These are phyloP conservation scores for Bothrops jararaca DNA, from an alignment of 2,113 vertebrate species.

Conservation along the genomic window DNA sequence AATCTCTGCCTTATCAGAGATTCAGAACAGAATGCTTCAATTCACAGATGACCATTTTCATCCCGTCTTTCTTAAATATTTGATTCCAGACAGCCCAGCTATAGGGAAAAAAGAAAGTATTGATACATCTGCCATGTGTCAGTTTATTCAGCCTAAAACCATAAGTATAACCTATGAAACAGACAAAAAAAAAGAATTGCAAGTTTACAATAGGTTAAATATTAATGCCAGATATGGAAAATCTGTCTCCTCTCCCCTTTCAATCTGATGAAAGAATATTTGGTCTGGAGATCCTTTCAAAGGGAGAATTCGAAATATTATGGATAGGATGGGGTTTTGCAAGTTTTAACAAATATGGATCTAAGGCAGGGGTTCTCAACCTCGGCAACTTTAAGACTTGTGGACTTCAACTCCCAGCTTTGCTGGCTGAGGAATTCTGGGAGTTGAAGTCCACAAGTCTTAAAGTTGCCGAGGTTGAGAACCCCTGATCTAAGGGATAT, in stretches of 20 bases:
- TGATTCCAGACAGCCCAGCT: background rate
- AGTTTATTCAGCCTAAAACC: constrained; percentile 22
- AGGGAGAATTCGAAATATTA: background rate
- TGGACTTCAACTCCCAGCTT: no score
- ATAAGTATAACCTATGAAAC: background rate
- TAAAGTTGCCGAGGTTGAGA: no score
- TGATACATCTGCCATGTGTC: background rate
- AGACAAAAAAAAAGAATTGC: background rate
- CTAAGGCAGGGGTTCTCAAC: no score
- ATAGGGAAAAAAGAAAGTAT: background rate
- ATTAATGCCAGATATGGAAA: background rate
- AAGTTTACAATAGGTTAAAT: background rate
- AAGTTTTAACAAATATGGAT: background rate
- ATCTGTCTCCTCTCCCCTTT: background rate
- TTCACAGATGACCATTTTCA: constrained; percentile 5
- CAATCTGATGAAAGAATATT: background rate
- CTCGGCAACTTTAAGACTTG: no score
- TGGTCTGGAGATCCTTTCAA: background rate
- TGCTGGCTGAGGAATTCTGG: no score
- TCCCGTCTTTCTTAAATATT: background rate
- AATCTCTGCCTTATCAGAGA: constrained; percentile 3
- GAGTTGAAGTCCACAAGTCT: no score
- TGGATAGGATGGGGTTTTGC: background rate
- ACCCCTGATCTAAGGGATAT: background rate
- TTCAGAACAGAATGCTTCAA: background rate